Evolutionary conservation across 2,113 vertebrate genomes (phyloP).

Genomic region (Notarius quadriscutis): DNA sequence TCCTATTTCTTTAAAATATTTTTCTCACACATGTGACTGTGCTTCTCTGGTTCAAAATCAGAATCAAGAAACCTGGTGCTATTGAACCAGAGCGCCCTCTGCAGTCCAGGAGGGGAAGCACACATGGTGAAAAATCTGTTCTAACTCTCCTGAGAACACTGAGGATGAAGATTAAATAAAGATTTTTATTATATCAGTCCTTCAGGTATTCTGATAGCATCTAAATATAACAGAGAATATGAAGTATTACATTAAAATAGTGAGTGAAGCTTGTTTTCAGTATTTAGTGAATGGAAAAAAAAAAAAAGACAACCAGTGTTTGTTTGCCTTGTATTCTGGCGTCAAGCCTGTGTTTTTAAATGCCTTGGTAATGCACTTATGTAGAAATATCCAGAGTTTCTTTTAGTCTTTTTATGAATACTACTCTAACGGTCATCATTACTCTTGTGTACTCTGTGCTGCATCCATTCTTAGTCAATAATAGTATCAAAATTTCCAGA

Average conservation of each 20-base stretch:
- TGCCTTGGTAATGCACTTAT: constrained; percentile 66
- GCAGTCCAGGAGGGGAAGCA: constrained; percentile 57
- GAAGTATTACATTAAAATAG: constrained; percentile 64
- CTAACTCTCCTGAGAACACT: constrained; percentile 44
- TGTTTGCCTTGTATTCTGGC: constrained; percentile 78
- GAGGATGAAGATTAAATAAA: constrained; percentile 40
- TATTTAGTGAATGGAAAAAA: constrained; percentile 75
- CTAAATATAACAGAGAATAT: constrained; percentile 59
- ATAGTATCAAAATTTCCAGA: constrained; percentile 44
- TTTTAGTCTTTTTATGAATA: constrained; percentile 59
- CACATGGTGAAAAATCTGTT: constrained; percentile 40
- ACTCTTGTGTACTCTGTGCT: constrained; percentile 58
- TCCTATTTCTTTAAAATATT: constrained; percentile 26
- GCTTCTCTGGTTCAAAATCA: constrained; percentile 53
- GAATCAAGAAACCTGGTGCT: constrained; percentile 66
- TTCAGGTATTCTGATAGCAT: constrained; percentile 68
- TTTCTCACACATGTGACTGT: constrained; percentile 39
- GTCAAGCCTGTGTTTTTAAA: constrained; percentile 66
- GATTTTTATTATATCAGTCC: constrained; percentile 53
- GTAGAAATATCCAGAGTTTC: constrained; percentile 59
- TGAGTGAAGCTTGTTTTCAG: constrained; percentile 77
- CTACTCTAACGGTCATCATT: constrained; percentile 55
- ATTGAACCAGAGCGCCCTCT: constrained; percentile 67
- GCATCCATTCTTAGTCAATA: constrained; percentile 43
- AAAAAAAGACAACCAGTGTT: constrained; percentile 69